Evolutionary conservation across 2,113 vertebrate genomes (phyloP), one percentile per base, ranked within the genome.

Genomic region (Sebastes fasciatus): DNA sequence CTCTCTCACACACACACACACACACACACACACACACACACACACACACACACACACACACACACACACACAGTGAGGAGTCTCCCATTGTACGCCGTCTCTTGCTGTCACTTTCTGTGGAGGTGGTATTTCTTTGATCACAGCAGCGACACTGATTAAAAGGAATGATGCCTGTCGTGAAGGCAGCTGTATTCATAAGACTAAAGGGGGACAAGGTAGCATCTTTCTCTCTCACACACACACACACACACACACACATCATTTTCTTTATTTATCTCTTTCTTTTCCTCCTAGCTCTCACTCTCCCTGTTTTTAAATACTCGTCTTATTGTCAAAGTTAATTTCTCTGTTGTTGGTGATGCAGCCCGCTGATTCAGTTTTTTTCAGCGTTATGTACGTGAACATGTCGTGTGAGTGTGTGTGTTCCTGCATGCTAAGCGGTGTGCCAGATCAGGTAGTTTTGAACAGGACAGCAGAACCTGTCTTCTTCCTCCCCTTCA

Each of bases 101-200:
- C 85, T 88, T 60, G 85, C 88, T 92, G 90, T 91, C 88, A 91
- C 74, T 93, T 79, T 90, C 78, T 65, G 81, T 81, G 86, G 85
- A 92, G 90, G 86, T 88, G 89, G 75, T 84, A 60, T 73, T 78
- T 81, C 93, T 93, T 94, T 94, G 93, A 94, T 93, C 93, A 92
- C 85, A 73, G 80, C 89, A 82, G 80, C 66, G 46, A 89, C 85
- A 80, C 89, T 92, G 93, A 94, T 93, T 94, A 94, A 93, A 92
- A 93, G 90, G 87, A 93, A 94, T 91, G 91, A 94, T 89, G 89
- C 80, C 85, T 90, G 88, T 91, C 87, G 10, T 85, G 88, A 88
- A 79, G 67, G 85, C 76, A 79, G 78, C 84, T 81, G 64, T 85
- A 86, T 92, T 92, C 86, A 84, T 89, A 74, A 74, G 66, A 89